Base-by-base conservation (phyloP, 1,140 invertebrate genomes). In the Temnothorax nylanderi region DNA sequence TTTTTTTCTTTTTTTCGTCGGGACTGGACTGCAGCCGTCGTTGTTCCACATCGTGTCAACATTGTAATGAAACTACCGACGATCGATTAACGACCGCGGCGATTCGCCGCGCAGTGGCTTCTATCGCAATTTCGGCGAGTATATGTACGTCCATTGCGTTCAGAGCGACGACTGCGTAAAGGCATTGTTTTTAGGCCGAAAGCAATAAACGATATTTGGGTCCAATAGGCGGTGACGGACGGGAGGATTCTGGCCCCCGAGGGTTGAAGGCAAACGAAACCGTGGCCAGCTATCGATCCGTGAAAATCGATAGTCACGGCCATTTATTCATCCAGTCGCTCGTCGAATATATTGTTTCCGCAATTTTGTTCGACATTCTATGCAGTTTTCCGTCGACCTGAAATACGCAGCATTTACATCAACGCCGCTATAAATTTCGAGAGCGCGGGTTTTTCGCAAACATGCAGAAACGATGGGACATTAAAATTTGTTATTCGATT, bases 151-250 rank as follows among this genome's bases (percentile, higher is more conserved):
- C 58, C 80, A 56, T 85, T 69, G 69, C 72, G 69, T 65, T 21
- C 80, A 75, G 76, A 85, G 81, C 75, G 80, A 90, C 76, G 89
- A 72, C 64, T 87, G 91, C 88, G 88, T 89, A 91, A 91, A 88
- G 89, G 87, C 86, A 93, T 93, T 91, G 93, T 93, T 94, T 94
- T 93, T 91, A 89, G 89, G 87, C 87, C 77, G 89, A 91, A 92
- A 90, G 89, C 93, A 93, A 93, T 94, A 93, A 93, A 93, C 92
- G 92, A 82, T 89, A 69, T 71, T 88, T 44, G 76, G 58, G 69
- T 60, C 80, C 80, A 84, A 84, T 84, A 81, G 87, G 72, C 41
- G 84, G 64, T 81, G 86, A 76, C 41, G 75, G 60, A 82, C 56
- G 85, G 56, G 86, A 60, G 51, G 21, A 64, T 62, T 74, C 76